phyloP scores from a whole-genome alignment of 1,140 invertebrate species.

The Cryptotermes secundus region DNA sequence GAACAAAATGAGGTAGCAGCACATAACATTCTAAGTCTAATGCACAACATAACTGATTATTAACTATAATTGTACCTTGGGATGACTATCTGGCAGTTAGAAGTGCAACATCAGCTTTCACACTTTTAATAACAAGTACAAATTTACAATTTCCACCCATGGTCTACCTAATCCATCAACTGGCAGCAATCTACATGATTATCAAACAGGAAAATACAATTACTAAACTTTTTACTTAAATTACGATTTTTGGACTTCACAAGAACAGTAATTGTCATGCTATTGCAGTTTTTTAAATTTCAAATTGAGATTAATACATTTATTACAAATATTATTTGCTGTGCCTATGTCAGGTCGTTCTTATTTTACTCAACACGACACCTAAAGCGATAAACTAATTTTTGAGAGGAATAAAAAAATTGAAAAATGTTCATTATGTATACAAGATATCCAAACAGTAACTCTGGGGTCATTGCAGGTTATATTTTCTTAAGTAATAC shows the following conservation, averaged over 20 bases:
- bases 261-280: not conserved
- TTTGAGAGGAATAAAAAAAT: not conserved
- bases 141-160: not conserved
- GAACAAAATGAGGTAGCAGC: slow-evolving; percentile 1
- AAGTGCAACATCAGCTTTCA: not conserved
- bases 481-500: too few relatives aligned
- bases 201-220: not conserved
- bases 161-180: not conserved
- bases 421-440: not conserved
- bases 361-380: not conserved
- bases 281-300: not conserved
- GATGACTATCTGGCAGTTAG: not conserved
- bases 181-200: not conserved
- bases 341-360: not conserved
- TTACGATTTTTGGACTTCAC: not conserved
- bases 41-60: not conserved
- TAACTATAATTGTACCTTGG: slow-evolving; percentile 17
- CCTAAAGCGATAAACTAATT: not conserved
- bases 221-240: not conserved
- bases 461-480: too few relatives aligned
- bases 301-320: not conserved
- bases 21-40: not conserved
- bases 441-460: too few relatives aligned
- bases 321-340: not conserved
- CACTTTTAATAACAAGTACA: not conserved